A percentile compares a stretch with the other conserved stretches of the same genome.
phyloP scores from a whole-genome alignment of 2,113 vertebrate species.

The Ibidorhyncha struthersii region DNA sequence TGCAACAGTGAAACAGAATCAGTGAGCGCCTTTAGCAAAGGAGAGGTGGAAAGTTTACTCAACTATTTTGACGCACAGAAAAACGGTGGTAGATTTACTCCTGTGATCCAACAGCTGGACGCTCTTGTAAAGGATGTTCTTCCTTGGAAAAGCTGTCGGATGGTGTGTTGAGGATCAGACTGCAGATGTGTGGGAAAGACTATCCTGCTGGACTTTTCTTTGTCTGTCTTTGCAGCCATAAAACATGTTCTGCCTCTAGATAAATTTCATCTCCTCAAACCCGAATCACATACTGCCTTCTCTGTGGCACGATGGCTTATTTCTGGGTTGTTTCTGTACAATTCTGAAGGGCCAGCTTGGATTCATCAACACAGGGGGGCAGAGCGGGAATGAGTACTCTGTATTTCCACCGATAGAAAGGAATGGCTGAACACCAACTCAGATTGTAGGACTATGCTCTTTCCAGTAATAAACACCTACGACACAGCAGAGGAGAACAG shows the following conservation, averaged over 20 bases:
- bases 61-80: not conserved
- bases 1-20: not conserved
- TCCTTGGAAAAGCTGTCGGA: not conserved
- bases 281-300: not conserved
- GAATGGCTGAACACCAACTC: not conserved
- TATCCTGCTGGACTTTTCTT: not conserved
- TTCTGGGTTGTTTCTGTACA: accelerated
- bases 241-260: not conserved
- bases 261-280: not conserved
- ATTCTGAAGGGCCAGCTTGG: not conserved
- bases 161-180: not conserved
- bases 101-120: not conserved
- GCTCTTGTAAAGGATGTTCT: not conserved
- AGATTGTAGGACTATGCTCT: not conserved
- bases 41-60: not conserved
- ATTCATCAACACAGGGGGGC: not conserved
- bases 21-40: not conserved
- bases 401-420: not conserved
- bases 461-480: not conserved
- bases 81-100: not conserved
- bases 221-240: not conserved
- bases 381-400: not conserved
- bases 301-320: not conserved
- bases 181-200: not conserved
- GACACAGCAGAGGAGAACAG: not conserved